phyloP scores from a whole-genome alignment of 2,113 vertebrate genomes.

The Alaudala cheleensis region DNA sequence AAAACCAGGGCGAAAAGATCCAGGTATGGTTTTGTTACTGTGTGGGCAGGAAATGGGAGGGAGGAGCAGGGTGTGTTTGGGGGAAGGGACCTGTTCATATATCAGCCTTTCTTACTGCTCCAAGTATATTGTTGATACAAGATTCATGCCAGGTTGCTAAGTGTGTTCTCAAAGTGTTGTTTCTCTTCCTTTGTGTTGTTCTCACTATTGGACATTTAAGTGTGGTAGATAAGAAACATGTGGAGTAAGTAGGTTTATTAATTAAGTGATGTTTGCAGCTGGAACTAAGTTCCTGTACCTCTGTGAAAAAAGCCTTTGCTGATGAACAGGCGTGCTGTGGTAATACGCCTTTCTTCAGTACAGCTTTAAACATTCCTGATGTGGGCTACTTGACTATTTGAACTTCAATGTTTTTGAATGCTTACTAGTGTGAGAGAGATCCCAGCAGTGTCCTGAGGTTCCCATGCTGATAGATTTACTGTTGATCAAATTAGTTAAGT shows the following conservation, averaged over 20 bases:
- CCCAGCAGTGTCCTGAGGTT: neutral
- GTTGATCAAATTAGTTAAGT: neutral
- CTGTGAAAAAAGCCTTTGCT: neutral
- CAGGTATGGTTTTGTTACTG: conserved; percentile 84
- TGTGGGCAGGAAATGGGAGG: conserved; percentile 45
- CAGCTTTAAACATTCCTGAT: neutral
- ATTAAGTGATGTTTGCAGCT: neutral
- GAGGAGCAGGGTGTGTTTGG: conserved; percentile 21
- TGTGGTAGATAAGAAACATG: neutral
- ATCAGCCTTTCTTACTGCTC: neutral
- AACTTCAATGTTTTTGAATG: neutral
- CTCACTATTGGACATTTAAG: neutral
- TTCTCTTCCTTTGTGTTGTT: neutral
- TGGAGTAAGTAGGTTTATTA: neutral
- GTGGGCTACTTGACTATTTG: neutral
- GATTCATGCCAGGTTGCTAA: neutral
- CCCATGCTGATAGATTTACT: neutral
- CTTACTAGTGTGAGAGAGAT: neutral
- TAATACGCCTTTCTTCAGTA: neutral
- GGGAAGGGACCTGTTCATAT: neutral
- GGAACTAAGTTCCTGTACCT: neutral
- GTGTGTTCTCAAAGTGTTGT: neutral
- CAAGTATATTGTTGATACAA: neutral
- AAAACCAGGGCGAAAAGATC: conserved; percentile 98
- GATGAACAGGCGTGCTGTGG: neutral